Evolutionary conservation across 2,888 invertebrate genomes (phyloP).

Genomic region (Cosmia trapezina): DNA sequence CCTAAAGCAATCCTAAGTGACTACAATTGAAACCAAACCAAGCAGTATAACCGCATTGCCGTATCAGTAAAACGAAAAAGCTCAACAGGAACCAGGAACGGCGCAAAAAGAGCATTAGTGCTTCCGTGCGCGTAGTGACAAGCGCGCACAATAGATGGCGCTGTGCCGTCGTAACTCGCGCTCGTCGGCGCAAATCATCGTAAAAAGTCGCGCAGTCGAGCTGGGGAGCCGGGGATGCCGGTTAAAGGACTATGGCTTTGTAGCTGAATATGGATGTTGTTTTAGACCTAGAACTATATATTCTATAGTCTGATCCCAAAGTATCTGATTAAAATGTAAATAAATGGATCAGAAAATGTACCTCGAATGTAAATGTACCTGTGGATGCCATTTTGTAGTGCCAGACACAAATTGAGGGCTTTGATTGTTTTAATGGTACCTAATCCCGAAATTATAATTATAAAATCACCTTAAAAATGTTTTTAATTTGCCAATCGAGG

Average conservation of each 20-base stretch:
- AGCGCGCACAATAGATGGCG: constrained; percentile 69
- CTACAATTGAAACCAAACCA: constrained; percentile 15
- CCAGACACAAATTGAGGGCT: too few relatives aligned
- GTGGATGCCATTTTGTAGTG: too few relatives aligned
- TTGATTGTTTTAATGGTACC: too few relatives aligned
- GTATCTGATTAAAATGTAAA: too few relatives aligned
- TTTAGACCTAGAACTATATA: constrained; percentile 12
- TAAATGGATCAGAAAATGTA: too few relatives aligned
- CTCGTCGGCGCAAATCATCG: constrained; percentile 71
- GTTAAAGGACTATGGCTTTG: constrained; percentile 22
- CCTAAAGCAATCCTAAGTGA: neutral
- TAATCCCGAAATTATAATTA: too few relatives aligned
- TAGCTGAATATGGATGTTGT: constrained; percentile 10
- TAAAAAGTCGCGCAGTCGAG: constrained; percentile 58
- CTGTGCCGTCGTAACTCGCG: constrained; percentile 62
- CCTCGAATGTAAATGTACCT: too few relatives aligned
- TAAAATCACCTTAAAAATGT: too few relatives aligned
- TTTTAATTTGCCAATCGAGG: too few relatives aligned
- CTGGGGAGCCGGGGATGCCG: constrained; percentile 15
- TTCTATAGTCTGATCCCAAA: too few relatives aligned
- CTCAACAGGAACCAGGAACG: constrained; percentile 22
- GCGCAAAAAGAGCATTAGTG: constrained; percentile 64
- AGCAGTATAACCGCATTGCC: constrained; percentile 48
- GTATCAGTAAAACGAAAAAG: constrained; percentile 55
- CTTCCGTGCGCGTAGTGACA: constrained; percentile 65